Evolutionary conservation across 2,797 vertebrate genomes (phyloP).

Genomic region (Telmatherina bonti): DNA sequence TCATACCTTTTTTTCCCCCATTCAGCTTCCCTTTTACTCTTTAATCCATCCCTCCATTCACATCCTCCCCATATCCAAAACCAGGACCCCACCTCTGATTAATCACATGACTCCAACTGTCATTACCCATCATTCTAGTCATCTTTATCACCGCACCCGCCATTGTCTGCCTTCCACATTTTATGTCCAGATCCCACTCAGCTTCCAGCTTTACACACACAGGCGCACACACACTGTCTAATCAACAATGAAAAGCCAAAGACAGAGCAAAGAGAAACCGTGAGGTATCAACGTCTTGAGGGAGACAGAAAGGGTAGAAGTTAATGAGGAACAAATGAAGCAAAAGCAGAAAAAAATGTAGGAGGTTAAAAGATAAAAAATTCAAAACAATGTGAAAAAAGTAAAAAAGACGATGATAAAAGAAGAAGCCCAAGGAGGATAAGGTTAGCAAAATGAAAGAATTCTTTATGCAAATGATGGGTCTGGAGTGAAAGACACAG

Average conservation of each 20-base stretch:
- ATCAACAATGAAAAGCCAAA: slow-evolving; percentile 69
- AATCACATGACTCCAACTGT: slow-evolving; percentile 27
- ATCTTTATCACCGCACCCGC: slow-evolving; percentile 46
- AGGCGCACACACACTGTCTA: slow-evolving; percentile 67
- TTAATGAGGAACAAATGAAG: slow-evolving; percentile 12
- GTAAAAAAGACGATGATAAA: slow-evolving; percentile 19
- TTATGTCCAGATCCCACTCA: slow-evolving; percentile 69
- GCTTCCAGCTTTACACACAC: slow-evolving; percentile 64
- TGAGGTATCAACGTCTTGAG: slow-evolving; percentile 37
- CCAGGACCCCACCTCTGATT: slow-evolving; percentile 2
- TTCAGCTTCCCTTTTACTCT: not conserved
- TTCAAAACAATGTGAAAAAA: slow-evolving; percentile 37
- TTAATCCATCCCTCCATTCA: not conserved
- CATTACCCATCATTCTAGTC: slow-evolving; percentile 26
- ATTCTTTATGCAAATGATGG: slow-evolving; percentile 59
- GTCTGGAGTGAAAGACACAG: slow-evolving; percentile 35
- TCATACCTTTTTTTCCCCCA: not conserved
- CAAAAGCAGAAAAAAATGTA: slow-evolving; percentile 23
- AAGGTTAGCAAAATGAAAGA: slow-evolving; percentile 47
- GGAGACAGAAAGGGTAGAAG: slow-evolving; percentile 1
- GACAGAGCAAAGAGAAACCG: slow-evolving; percentile 59
- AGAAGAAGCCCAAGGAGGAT: slow-evolving; percentile 24
- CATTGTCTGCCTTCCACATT: slow-evolving; percentile 48
- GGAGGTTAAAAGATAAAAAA: slow-evolving; percentile 51
- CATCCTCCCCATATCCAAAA: slow-evolving; percentile 2